Evolutionary conservation across 2,113 vertebrate species (phyloP).

Genomic region (human): GRCh38 chr7:149670501-149671000

Average conservation of each 20-base stretch:
- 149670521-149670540: not conserved
- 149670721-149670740: not conserved
- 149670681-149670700: not conserved
- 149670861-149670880: not conserved
- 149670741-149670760: not conserved
- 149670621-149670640: not conserved
- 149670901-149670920: not conserved
- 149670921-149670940: not conserved
- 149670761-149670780: not conserved
- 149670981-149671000: not conserved
- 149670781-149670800: not conserved
- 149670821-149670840: not conserved
- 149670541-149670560: not conserved
- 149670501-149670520: not conserved
- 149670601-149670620: too few species aligned
- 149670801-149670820: not conserved
- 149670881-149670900: not conserved
- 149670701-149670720: not conserved
- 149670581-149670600: not conserved
- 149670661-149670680: not conserved
- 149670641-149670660: not conserved
- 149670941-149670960: not conserved
- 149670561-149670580: not conserved
- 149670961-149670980: not conserved
- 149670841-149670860: not conserved